Conservation (phyloP, 2,113 vertebrate species). For the Phodopus roborovskii region DNA sequence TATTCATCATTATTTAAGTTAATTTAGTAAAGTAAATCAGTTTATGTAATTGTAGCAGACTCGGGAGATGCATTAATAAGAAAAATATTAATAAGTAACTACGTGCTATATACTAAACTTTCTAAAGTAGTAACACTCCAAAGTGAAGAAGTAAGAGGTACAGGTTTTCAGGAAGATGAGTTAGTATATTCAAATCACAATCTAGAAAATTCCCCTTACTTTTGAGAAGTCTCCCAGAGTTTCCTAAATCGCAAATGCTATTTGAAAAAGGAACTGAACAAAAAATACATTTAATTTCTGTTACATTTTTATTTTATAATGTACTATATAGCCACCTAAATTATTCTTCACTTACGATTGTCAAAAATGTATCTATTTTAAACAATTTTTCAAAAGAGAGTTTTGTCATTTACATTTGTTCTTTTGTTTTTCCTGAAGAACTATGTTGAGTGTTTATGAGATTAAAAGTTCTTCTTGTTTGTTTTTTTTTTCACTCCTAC, state of each 20-base stretch:
- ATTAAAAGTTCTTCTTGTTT: background rate
- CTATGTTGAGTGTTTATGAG: background rate
- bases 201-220: background rate
- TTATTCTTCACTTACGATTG: background rate
- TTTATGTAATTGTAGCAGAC: background rate
- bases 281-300: background rate
- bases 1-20: slow-evolving; percentile 10
- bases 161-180: background rate
- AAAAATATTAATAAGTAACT: background rate
- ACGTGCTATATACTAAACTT: background rate
- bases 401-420: background rate
- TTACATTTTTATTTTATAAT: background rate
- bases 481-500: background rate
- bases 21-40: slow-evolving; percentile 11
- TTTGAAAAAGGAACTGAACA: background rate
- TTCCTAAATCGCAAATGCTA: background rate
- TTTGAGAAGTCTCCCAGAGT: background rate
- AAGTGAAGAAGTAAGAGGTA: background rate
- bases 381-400: background rate
- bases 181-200: background rate
- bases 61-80: background rate
- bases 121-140: background rate
- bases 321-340: background rate
- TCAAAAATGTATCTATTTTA: background rate
- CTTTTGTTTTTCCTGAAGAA: background rate